These are phyloP conservation scores for Cephus runcator DNA, from an alignment of 2,888 invertebrate species.

Conservation along the genomic window DNA sequence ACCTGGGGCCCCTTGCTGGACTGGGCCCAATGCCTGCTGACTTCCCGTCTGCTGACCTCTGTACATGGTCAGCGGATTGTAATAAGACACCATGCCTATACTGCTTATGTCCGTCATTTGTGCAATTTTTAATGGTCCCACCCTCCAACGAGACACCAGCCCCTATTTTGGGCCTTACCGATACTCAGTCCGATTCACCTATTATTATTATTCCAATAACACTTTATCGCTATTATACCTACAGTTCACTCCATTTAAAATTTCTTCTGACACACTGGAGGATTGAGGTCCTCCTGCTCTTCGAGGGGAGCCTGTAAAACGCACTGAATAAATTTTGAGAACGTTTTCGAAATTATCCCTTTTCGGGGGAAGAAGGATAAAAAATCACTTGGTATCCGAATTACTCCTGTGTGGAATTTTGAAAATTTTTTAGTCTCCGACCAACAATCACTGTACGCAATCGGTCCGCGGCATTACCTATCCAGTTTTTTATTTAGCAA, in stretches of 20 bases:
- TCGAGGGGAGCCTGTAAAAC: background rate
- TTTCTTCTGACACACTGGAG: background rate
- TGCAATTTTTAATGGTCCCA: background rate
- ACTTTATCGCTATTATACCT: background rate
- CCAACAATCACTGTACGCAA: background rate
- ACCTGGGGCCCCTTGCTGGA: slow-evolving; percentile 22
- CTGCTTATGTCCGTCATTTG: slow-evolving; percentile 42
- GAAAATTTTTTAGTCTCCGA: background rate
- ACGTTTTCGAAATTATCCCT: background rate
- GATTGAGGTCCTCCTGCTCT: background rate
- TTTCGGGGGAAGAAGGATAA: background rate
- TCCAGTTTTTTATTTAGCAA: background rate
- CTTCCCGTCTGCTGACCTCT: slow-evolving; percentile 44
- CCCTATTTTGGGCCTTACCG: background rate
- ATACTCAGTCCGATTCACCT: background rate
- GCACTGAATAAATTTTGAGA: background rate
- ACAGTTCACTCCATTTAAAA: background rate
- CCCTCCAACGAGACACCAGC: background rate
- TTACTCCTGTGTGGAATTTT: background rate
- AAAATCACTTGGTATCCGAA: background rate
- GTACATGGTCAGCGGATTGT: slow-evolving; percentile 76
- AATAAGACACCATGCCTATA: slow-evolving; percentile 78
- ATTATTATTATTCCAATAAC: background rate
- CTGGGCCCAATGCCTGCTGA: slow-evolving; percentile 30
- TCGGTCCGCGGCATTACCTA: background rate